phyloP scores from a whole-genome alignment of 2,113 vertebrate genomes.

The Rhea pennata region DNA sequence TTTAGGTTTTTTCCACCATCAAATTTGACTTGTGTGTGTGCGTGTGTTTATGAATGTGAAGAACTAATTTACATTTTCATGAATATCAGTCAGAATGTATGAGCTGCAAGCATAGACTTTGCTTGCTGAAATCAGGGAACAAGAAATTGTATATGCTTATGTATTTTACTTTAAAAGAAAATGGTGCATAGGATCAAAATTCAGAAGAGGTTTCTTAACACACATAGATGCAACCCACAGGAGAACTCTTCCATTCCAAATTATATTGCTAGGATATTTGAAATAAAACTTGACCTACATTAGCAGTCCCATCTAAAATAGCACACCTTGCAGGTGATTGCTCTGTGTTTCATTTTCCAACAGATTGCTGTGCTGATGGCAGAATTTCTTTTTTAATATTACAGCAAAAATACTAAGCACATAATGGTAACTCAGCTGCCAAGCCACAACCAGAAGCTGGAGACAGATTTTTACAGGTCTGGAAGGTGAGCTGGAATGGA shows the following conservation, averaged over 20 bases:
- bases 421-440: background rate
- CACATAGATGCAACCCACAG: background rate
- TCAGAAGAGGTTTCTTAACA: background rate
- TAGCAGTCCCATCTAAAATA: background rate
- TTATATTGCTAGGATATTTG: background rate
- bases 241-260: background rate
- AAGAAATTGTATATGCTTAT: background rate
- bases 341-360: background rate
- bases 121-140: background rate
- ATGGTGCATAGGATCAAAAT: background rate
- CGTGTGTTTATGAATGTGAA: background rate
- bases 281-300: constrained; percentile 39
- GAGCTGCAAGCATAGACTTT: background rate
- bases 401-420: background rate
- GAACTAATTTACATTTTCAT: background rate
- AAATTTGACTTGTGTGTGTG: background rate
- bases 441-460: background rate
- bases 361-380: background rate
- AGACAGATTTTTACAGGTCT: background rate
- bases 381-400: constrained; percentile 10
- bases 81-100: background rate
- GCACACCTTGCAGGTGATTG: constrained; percentile 52
- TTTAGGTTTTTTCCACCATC: background rate
- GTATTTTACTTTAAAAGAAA: background rate
- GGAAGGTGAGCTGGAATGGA: background rate